Base-by-base conservation (phyloP, 2,888 invertebrate species). In the Adelognathus sp. region DNA sequence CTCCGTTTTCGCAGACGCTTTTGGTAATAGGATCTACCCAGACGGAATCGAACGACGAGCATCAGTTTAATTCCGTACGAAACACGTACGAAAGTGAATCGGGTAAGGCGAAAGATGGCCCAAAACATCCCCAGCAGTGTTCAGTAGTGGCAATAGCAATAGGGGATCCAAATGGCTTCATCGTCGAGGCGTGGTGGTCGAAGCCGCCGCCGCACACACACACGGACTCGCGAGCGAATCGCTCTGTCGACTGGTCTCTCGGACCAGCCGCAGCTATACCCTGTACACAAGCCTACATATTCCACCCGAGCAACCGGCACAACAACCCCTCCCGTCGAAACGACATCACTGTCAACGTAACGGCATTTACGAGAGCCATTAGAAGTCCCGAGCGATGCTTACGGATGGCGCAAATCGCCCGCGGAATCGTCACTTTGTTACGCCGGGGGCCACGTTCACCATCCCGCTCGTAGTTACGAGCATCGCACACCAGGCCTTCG, bases 401-500 rank as follows among this genome's bases (percentile, higher is more conserved):
- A 76, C 83, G 81, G 83, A 86, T 81, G 82, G 78, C 80, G 80
- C 83, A 81, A 86, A 83, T 83, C 82, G 82, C 67, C 84, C 81
- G 82, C 86, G 82, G 85, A 84, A 86, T 86, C 86, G 84, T 85
- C 86, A 86, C 84, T 86, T 83, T 85, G 86, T 86, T 85, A 81
- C 78, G 77, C 78, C 77, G 82, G 46, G 36, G 18, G 46, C 27
- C 67, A 56, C 76, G 24, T 56, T 71, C 56, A 74, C 72, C 46
- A 50, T 70, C 50, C 4, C 44, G n/a, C 56, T 71, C 75, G 73
- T 79, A n/a, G 73, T 66, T 61, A 63, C 64, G 54, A 64, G 61
- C n/a, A n/a, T n/a, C n/a, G 61, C 29, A 24, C 36, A 3, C 16
- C 41, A 4, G 44, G 4, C 33, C 16, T 52, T 41, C n/a, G 14